phyloP scores from a whole-genome alignment of 1,140 invertebrate genomes.

The Aphelinus atriplicis region DNA sequence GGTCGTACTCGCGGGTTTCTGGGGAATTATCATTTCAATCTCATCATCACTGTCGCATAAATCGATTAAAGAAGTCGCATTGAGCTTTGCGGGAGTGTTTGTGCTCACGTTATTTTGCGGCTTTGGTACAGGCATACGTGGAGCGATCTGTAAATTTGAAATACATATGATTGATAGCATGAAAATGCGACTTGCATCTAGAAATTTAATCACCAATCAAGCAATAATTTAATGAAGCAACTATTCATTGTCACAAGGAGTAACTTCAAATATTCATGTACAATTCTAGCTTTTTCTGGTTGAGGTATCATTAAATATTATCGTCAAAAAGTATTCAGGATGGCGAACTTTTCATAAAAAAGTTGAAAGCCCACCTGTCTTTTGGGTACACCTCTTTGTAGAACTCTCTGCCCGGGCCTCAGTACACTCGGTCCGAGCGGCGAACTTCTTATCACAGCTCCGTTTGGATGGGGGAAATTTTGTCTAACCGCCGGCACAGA shows the following conservation, averaged over 20 bases:
- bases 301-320: too few relatives aligned
- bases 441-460: constrained; percentile 44
- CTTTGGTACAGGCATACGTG: neutral
- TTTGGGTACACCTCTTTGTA: neutral
- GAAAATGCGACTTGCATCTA: too few relatives aligned
- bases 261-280: too few relatives aligned
- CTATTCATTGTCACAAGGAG: too few relatives aligned
- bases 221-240: too few relatives aligned
- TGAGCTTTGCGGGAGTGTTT: constrained; percentile 36
- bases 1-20: constrained; percentile 4
- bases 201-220: too few relatives aligned
- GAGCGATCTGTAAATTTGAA: neutral
- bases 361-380: neutral
- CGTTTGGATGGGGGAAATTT: constrained; percentile 43
- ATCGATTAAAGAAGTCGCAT: constrained; percentile 58
- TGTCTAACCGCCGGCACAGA: constrained; percentile 10
- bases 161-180: too few relatives aligned
- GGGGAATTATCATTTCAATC: constrained; percentile 61
- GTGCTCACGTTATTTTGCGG: neutral
- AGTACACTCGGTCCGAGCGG: constrained; percentile 19
- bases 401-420: constrained; percentile 23
- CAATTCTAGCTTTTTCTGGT: too few relatives aligned
- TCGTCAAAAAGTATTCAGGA: too few relatives aligned
- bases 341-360: too few relatives aligned
- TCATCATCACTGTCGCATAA: constrained; percentile 63